Conservation (phyloP, 2,113 vertebrate genomes). For the Burhinus oedicnemus region DNA sequence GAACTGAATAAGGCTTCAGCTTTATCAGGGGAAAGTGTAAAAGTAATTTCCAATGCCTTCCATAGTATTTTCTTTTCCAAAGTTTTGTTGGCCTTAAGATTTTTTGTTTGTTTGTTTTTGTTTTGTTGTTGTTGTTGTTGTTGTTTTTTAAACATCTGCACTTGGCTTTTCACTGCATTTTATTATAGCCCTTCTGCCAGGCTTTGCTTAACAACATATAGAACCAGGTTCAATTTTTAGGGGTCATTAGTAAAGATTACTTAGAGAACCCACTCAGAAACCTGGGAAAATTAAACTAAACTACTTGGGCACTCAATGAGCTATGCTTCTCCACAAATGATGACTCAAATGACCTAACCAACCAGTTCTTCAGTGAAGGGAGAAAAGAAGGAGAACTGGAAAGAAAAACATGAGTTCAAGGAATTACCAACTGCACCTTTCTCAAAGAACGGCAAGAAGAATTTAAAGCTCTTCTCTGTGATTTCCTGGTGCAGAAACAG, state of each 20-base stretch:
- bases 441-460: neutral
- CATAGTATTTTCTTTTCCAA: neutral
- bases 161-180: neutral
- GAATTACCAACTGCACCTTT: neutral
- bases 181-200: neutral
- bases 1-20: neutral
- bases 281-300: slow-evolving; percentile 30
- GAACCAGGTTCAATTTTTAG: slow-evolving; percentile 4
- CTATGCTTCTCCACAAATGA: slow-evolving; percentile 3
- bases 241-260: slow-evolving; percentile 16
- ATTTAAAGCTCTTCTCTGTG: neutral
- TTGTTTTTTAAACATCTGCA: neutral
- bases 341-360: slow-evolving; percentile 4
- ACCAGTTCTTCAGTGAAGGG: neutral
- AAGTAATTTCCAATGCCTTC: neutral
- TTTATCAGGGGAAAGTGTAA: neutral
- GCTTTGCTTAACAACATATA: slow-evolving; percentile 2
- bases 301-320: slow-evolving; percentile 14
- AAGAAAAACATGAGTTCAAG: neutral
- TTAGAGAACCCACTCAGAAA: slow-evolving; percentile 21
- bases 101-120: too few species aligned
- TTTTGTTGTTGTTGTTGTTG: too few species aligned
- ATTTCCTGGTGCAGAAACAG: neutral
- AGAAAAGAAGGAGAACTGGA: neutral
- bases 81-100: neutral